phyloP scores from a whole-genome alignment of 2,113 vertebrate genomes.

The Oceanites oceanicus region DNA sequence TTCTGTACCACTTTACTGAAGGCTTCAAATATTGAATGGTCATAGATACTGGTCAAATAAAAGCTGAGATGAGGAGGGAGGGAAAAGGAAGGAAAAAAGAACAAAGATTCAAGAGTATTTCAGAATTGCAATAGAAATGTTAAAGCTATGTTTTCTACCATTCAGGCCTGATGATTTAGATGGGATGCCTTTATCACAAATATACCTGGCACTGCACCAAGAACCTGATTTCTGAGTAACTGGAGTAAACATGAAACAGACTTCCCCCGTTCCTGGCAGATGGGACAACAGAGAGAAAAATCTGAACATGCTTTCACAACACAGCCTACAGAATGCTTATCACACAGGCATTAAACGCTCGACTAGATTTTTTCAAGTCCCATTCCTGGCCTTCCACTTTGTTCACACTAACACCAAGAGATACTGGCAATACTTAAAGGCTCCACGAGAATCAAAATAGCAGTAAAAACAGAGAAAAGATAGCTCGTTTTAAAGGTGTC shows the following conservation, averaged over 20 bases:
- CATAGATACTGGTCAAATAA: slow-evolving; percentile 99
- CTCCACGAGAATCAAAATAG: neutral
- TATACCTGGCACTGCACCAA: neutral
- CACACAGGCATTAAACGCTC: neutral
- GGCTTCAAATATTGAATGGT: slow-evolving; percentile 99
- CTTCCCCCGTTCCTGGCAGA: neutral
- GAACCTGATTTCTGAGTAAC: neutral
- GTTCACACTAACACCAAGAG: neutral
- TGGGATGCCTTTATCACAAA: neutral
- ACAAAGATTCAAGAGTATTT: neutral
- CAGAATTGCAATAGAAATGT: neutral
- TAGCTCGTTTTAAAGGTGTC: neutral
- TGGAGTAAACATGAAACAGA: neutral
- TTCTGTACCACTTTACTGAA: slow-evolving; percentile 99
- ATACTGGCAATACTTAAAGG: neutral
- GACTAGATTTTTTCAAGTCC: neutral
- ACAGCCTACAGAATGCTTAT: neutral
- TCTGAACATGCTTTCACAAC: neutral
- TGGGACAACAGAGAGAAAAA: neutral
- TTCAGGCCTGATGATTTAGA: neutral
- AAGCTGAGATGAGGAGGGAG: slow-evolving; percentile 78
- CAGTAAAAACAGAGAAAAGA: neutral
- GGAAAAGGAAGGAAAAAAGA: neutral
- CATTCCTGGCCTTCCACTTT: neutral
- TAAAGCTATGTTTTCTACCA: neutral